These are phyloP conservation scores for Hartigia nigra DNA, from an alignment of 2,888 invertebrate species.

Conservation along the genomic window DNA sequence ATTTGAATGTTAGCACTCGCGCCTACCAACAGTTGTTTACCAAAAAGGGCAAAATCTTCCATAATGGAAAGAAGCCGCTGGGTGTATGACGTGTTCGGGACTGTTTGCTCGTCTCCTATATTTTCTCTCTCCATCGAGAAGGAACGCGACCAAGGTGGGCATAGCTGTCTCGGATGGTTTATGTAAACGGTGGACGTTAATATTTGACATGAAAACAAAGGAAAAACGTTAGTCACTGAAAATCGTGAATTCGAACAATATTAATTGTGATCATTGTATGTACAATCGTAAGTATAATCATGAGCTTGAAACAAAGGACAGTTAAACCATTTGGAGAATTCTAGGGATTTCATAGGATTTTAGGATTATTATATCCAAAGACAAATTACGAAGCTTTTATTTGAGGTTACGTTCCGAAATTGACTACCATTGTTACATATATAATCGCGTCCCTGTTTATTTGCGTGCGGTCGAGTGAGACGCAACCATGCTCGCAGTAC, in stretches of 20 bases:
- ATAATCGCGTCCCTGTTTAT: too few relatives aligned
- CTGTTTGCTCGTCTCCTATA: background rate
- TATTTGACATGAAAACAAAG: conserved; percentile 18
- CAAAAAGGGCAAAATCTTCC: conserved; percentile 15
- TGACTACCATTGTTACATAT: too few relatives aligned
- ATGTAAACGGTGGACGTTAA: conserved; percentile 3
- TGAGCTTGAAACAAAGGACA: background rate
- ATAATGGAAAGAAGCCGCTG: conserved; percentile 15
- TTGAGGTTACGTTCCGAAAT: too few relatives aligned
- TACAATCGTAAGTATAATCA: background rate
- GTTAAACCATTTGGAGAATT: background rate
- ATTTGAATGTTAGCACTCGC: background rate
- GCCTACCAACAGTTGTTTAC: background rate
- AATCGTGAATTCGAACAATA: background rate
- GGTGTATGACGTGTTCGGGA: background rate
- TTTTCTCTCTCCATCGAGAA: background rate
- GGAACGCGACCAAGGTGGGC: background rate
- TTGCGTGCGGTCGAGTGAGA: too few relatives aligned
- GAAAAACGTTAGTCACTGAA: background rate
- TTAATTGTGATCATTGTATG: background rate
- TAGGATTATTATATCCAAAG: background rate
- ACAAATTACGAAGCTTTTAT: background rate
- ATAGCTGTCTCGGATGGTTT: background rate
- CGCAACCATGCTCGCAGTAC: too few relatives aligned
- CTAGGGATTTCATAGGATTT: background rate